Base-by-base conservation (phyloP, 2,888 invertebrate species). In the Oligia fasciuncula region DNA sequence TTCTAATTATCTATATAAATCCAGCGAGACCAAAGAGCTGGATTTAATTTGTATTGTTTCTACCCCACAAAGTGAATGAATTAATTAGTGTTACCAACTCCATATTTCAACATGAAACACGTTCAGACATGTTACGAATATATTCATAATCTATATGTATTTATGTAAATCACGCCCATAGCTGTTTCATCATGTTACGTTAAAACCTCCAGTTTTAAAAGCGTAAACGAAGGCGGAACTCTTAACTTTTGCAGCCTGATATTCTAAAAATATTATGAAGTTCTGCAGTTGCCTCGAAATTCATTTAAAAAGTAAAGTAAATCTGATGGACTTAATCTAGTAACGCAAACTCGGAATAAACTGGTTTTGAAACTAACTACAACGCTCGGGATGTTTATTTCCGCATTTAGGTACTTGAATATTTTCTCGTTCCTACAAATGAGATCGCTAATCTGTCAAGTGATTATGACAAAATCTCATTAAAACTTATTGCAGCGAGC, bases 241-340 rank as follows among this genome's bases (percentile, higher is more conserved):
- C 73, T 84, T 77, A 84, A 85, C 85, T 85, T 85, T 80, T 80
- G 74, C 76, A 73, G 76, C 65, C 73, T 63, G 87, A 87, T 85
- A 85, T 85, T 85, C 81, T 66, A 57, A 74, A 85, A 87, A 87
- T 76, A 87, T 87, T 73, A 80, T 75, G 57, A 80, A 87, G 74
- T 80, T 76, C 23, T 74, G 76, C 85, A 80, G 66, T 76, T 76
- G 71, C 87, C 70, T 76, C 62, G 57, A 87, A 85, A 87, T 87
- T 77, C 65, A 77, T 80, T 87, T 85, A 76, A 74, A 86, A 85
- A 85, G 74, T 85, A 74, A 85, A 87, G 62, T 74, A 76, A 85
- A 84, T 74, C 62, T 85, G 74, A 85, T 85, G 68, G 80, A 75
- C 76, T 43, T 85, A 77, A 77, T 85, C 66, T 69, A 77, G 66